Evolutionary conservation across 1,140 invertebrate genomes (phyloP).

Genomic region (Hypothenemus hampei): DNA sequence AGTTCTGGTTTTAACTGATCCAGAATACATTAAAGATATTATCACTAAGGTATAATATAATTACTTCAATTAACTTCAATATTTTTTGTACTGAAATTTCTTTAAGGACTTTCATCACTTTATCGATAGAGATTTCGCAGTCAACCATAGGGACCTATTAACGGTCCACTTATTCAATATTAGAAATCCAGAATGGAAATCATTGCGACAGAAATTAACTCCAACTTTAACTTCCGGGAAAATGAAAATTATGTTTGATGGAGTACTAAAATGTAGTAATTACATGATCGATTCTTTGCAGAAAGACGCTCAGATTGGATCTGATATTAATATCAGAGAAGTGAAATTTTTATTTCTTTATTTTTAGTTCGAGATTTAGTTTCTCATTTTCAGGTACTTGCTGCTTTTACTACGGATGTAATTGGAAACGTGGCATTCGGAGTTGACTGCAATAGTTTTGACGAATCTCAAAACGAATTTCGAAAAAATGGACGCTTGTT

Average conservation of each 20-base stretch:
- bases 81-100: too few relatives aligned
- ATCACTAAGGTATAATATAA: constrained; percentile 44
- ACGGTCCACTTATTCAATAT: constrained; percentile 48
- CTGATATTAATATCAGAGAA: constrained; percentile 8
- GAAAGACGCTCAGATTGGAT: neutral
- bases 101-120: constrained; percentile 48
- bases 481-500: constrained; percentile 10
- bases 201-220: constrained; percentile 46
- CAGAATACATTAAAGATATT: constrained; percentile 47
- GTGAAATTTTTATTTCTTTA: neutral
- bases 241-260: constrained; percentile 48
- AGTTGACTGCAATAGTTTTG: constrained; percentile 54
- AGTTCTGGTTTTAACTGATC: constrained; percentile 43
- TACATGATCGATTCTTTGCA: constrained; percentile 44
- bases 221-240: constrained; percentile 51
- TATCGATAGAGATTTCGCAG: constrained; percentile 44
- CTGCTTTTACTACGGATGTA: constrained; percentile 58
- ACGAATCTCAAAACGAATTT: constrained; percentile 52
- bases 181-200: constrained; percentile 48
- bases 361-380: neutral
- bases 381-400: constrained; percentile 43
- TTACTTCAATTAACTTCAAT: too few relatives aligned
- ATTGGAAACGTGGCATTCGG: constrained; percentile 61
- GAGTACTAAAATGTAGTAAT: constrained; percentile 18
- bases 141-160: constrained; percentile 46